Base-by-base conservation (phyloP, 2,888 invertebrate species). In the Drosophila longiperda region DNA sequence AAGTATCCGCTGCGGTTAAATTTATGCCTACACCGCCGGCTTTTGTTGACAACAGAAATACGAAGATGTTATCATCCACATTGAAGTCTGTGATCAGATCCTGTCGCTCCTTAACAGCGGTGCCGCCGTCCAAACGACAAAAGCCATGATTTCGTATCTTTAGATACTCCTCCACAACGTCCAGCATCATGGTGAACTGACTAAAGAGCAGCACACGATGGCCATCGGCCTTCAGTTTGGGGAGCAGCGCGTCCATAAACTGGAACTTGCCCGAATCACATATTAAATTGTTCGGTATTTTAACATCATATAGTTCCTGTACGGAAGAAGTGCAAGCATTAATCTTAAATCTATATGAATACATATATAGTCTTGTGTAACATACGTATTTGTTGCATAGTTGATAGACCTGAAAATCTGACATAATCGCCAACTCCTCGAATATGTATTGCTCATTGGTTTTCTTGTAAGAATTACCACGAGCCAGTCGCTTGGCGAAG, bases 1-100 rank as follows among this genome's bases (percentile, higher is more conserved):
- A 99, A 15, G 97, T 97, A 94, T 99, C 98, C 0, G 99, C 99
- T 0, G 98, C 96, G 0, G 98, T 98, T 77, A 98, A 94, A 94
- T 98, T 98, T 90, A 98, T 98, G 64, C 98, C 98, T 59, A 98
- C 94, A n/a, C 99, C 99, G 38, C 99, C 99, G 0, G 99, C 99
- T 91, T 95, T 95, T 0, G 99, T 99, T 7, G 98, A 98, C 83
- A 99, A 93, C 68, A 99, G 94, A 93, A 99, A 99, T 84, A 98
- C 95, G 93, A 98, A 98, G 86, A 98, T 96, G 67, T 95, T 95
- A 3, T 93, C 90, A 91, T 98, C 96, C 11, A 94, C 93, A 89
- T 97, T 98, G 93, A 96, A 99, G 90, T 96, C 95, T 93, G 99
- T 97, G 91, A 99, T 99, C 91, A 99, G 93, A 77, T 96, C 95